phyloP scores from a whole-genome alignment of 2,113 vertebrate species.

The Cepphus grylle region DNA sequence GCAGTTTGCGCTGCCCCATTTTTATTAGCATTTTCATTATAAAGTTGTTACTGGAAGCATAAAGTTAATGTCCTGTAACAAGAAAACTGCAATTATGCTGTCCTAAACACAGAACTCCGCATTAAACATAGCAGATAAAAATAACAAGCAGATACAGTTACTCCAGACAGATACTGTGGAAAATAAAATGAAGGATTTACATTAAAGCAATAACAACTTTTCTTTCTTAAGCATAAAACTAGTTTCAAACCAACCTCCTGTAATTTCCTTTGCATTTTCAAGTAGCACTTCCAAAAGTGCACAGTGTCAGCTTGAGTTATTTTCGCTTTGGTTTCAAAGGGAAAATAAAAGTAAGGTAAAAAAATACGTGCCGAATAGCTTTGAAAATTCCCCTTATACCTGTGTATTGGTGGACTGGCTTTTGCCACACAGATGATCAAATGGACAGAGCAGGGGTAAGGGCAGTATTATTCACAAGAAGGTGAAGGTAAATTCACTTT shows the following conservation, averaged over 20 bases:
- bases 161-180: background rate
- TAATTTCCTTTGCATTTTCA: background rate
- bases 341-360: background rate
- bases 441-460: background rate
- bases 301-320: background rate
- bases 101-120: background rate
- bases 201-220: background rate
- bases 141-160: constrained; percentile 8
- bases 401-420: too few relatives aligned
- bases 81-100: constrained; percentile 22
- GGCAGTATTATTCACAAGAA: background rate
- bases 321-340: background rate
- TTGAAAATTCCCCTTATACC: background rate
- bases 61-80: constrained; percentile 56
- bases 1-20: background rate
- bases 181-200: background rate
- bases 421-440: background rate
- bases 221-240: background rate
- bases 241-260: background rate
- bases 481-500: background rate
- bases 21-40: constrained; percentile 58
- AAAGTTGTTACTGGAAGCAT: constrained; percentile 42
- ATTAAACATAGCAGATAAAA: constrained; percentile 31
- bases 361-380: background rate
- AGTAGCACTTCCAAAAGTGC: background rate